Base-by-base conservation (phyloP, 2,797 vertebrate species). In the Rallus crepitans region DNA sequence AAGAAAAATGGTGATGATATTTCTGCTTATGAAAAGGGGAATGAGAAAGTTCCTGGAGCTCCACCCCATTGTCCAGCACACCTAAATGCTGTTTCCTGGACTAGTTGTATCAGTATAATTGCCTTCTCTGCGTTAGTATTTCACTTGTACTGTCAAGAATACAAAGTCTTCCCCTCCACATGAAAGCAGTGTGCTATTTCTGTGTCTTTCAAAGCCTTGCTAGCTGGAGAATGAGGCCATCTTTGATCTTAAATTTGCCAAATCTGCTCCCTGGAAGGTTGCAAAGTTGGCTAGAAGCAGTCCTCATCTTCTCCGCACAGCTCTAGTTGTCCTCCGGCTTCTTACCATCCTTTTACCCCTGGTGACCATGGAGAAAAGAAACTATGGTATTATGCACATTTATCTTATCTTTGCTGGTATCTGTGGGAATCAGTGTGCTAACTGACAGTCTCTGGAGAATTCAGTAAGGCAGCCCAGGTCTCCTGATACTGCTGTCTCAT, bases 131-230 rank as follows among this genome's bases (percentile, higher is more conserved):
- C 9, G 6, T 90, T 84, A 95, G 87, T 71, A 65, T 80, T 92
- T 91, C 65, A 55, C 75, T 88, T 86, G 53, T 50, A 31, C 64
- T 90, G 94, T 96, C 93, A 94, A 84, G 90, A 97, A 96, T 94
- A 95, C 88, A 90, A 79, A 93, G 71, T 52, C 80, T 64, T 96
- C 90, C 91, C 52, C 59, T 94, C 40, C 78, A 84, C 88, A 20
- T 77, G 88, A 93, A 92, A 93, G 80, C 87, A 94, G 83, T 31
- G 31, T 90, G 87, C 87, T 95, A 65, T 94, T 96, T 90, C 86
- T 0, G 5, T 77, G 78, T 64, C 60, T 89, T 94, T 93, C 86
- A 94, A 89, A 92, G 45, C 71, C 37, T 61, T 89, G n/a, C 69
- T 94, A 76, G 61, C 88, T 87, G 57, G 56, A 79, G 90, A 94